Base-by-base conservation (phyloP, 2,113 vertebrate genomes). In the Chionomys nivalis region DNA sequence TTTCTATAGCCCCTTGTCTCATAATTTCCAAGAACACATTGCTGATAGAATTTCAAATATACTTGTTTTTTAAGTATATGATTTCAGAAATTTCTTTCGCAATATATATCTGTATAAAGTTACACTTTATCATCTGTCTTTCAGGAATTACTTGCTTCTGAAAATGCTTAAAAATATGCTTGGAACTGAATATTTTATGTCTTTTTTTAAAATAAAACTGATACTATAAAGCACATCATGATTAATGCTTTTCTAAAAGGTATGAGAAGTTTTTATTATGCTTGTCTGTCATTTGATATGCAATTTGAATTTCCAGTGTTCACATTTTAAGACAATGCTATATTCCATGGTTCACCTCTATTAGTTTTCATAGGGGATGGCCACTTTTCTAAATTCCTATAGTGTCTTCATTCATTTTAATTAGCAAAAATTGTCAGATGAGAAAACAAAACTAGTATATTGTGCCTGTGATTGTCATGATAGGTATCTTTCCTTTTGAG, bases 21-120 rank as follows among this genome's bases (percentile, higher is more conserved):
- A 96, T 13, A 86, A 78, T 96, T 42, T 16, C 87, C 36, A 55
- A 95, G 94, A 47, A 58, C 79, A 26, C 26, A 47, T 23, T 92
- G 4, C 9, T 96, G 66, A 36, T 12, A 66, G 8, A 94, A 24
- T 21, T 82, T 31, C 44, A n/a, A 95, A 95, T 87, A 33, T n/a
- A 24, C 92, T 39, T n/a, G 4, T 91, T 96, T 97, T 97, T 81
- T 81, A 55, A 82, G n/a, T 76, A 92, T 17, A 72, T 77, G 23
- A 49, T 42, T 49, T 66, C 97, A 90, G 31, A 98, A 96, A 89
- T 39, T 75, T 24, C 91, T 8, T 52, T 44, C 90, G 96, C 91
- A 55, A 73, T n/a, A 83, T 77, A 92, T 42, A 94, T 94, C 90
- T 73, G 17, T 47, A 2, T 79, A 73, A 92, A 4, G 8, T n/a